Percentiles rank a stretch among this genome's conserved stretches.
Conservation (phyloP, 2,888 invertebrate species). For the Drosophila dives region DNA sequence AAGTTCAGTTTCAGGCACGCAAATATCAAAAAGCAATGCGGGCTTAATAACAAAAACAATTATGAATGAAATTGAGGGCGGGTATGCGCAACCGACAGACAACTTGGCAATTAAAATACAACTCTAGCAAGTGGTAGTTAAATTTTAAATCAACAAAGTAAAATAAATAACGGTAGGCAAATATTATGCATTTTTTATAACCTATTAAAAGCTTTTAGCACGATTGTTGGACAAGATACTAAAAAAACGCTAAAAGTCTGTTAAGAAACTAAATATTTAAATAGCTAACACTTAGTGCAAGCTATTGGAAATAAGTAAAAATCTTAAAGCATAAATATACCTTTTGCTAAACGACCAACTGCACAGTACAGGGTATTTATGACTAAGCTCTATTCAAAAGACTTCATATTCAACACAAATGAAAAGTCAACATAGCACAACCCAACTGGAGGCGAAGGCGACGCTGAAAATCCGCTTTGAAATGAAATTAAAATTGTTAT, state of each 20-base stretch:
- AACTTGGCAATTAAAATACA: constrained; percentile 9
- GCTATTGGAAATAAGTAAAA: background rate
- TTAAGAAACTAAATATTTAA: background rate
- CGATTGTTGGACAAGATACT: background rate
- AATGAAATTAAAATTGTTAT: constrained; percentile 78
- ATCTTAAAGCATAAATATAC: background rate
- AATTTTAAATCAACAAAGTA: background rate
- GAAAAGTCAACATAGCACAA: constrained; percentile 32
- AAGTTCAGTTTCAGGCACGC: constrained; percentile 73
- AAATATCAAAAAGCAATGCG: constrained; percentile 68
- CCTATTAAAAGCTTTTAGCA: background rate
- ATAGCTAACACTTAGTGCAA: background rate
- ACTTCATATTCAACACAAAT: constrained; percentile 20
- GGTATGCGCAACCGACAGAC: constrained; percentile 9
- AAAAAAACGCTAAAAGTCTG: background rate
- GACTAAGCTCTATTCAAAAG: constrained; percentile 42
- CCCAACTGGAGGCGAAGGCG: constrained; percentile 49
- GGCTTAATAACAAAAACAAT: constrained; percentile 46
- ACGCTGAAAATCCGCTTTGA: constrained; percentile 66
- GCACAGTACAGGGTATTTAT: constrained; percentile 16
- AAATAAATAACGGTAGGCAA: background rate
- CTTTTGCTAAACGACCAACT: background rate
- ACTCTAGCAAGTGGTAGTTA: background rate
- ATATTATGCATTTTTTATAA: background rate
- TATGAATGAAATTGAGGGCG: constrained; percentile 23